Evolutionary conservation across 1,140 invertebrate genomes (phyloP).

Genomic region (Drosophila pseudoobscura): DNA sequence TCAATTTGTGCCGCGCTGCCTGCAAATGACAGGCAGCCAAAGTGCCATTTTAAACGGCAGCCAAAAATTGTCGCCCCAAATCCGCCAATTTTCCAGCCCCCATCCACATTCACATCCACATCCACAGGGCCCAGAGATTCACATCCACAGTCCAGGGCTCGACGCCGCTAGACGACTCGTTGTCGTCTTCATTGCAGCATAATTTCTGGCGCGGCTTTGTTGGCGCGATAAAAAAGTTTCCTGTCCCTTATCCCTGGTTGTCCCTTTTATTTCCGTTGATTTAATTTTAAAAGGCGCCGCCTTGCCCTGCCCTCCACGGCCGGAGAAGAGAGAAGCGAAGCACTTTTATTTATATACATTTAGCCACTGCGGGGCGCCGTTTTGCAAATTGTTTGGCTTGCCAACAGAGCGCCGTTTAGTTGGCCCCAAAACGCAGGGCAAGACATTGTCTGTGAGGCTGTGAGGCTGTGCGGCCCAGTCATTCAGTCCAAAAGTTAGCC

Average conservation of each 20-base stretch:
- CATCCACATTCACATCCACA: neutral
- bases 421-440: constrained; percentile 59
- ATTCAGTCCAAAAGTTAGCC: constrained; percentile 18
- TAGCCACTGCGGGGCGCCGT: constrained; percentile 49
- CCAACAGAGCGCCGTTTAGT: constrained; percentile 68
- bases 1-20: constrained; percentile 76
- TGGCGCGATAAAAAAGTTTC: constrained; percentile 75
- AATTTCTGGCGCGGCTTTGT: constrained; percentile 71
- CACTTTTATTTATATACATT: constrained; percentile 77
- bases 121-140: constrained; percentile 4
- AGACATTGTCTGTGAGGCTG: constrained; percentile 60
- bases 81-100: too few relatives aligned
- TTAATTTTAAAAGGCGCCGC: constrained; percentile 80
- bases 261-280: constrained; percentile 71
- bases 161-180: constrained; percentile 18
- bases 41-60: constrained; percentile 78
- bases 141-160: constrained; percentile 24
- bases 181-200: constrained; percentile 75
- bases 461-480: constrained; percentile 22
- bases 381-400: constrained; percentile 72
- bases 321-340: constrained; percentile 29
- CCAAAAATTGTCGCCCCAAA: constrained; percentile 71
- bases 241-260: constrained; percentile 36
- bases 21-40: constrained; percentile 77
- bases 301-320: constrained; percentile 53